phyloP scores from a whole-genome alignment of 2,113 vertebrate genomes.

The Hyaena hyaena region DNA sequence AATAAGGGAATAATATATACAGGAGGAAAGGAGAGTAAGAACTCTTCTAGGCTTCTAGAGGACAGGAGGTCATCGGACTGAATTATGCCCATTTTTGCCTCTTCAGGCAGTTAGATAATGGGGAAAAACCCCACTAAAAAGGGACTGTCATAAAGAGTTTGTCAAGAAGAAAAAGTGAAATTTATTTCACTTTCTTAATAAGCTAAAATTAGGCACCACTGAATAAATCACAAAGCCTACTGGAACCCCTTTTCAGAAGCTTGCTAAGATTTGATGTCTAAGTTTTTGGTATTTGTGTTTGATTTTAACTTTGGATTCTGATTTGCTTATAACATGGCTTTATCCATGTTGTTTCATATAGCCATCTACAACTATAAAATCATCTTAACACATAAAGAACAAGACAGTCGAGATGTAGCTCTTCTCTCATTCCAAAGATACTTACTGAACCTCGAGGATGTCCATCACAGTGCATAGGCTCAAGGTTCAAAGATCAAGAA shows the following conservation, averaged over 20 bases:
- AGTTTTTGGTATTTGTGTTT: conserved; percentile 9
- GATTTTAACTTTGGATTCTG: conserved; percentile 35
- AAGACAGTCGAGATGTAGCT: neutral
- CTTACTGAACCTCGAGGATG: neutral
- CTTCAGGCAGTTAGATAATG: neutral
- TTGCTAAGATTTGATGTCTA: conserved; percentile 12
- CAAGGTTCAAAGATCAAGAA: conserved; percentile 7
- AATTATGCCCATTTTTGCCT: neutral
- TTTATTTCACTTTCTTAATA: conserved; percentile 53
- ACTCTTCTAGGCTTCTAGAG: neutral
- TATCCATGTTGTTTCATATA: neutral
- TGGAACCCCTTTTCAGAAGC: conserved; percentile 38
- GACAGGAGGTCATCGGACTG: conserved; percentile 8
- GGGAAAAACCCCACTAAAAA: neutral
- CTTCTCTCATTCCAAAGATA: neutral
- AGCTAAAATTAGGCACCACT: conserved; percentile 65
- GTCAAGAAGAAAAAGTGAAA: conserved; percentile 1
- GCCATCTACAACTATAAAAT: neutral
- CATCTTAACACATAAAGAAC: conserved; percentile 9
- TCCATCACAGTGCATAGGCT: neutral
- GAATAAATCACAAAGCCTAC: conserved; percentile 54
- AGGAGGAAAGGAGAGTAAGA: neutral
- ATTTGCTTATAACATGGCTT: conserved; percentile 19
- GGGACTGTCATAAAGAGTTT: neutral
- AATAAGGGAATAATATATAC: conserved; percentile 8